Evolutionary conservation across 2,113 vertebrate species (phyloP), one percentile per base, ranked within the genome.

Genomic region (Triplophysa dalaica): DNA sequence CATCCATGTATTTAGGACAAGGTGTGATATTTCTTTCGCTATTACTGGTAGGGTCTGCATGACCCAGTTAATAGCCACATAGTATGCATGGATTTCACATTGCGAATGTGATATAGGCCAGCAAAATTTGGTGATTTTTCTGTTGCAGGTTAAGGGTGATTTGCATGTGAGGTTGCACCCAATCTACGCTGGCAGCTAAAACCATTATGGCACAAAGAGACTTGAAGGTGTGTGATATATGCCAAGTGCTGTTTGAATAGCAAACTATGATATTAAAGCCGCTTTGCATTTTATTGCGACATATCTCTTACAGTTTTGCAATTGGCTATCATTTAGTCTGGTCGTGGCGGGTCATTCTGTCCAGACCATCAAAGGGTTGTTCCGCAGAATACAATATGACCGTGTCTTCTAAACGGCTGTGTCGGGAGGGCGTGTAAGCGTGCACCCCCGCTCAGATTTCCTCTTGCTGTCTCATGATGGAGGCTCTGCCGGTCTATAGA

Each of bases 401-500:
- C n/a, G 17, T 65, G 14, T 65, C 54, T 73, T 52, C 52, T 54
- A 17, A 65, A 75, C 17, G 33, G 38, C 73, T 62, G n/a, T 58
- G 58, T 63, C 63, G 60, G 60, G 41, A 75, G 56, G 52, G 72
- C 75, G 69, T 84, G 64, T 70, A 63, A 68, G 76, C 50, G 41
- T 76, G 65, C 72, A 86, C 82, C 84, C 80, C 74, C 79, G 78
- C 87, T 92, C 88, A 79, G 85, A 84, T 92, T 90, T 79, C 88
- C 83, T 81, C 65, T 70, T 33, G 69, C 77, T 65, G 83, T 81
- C 82, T 77, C 69, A 72, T 84, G 84, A 87, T 76, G 83, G 81
- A 78, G 83, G 86, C 67, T 77, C 79, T 72, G 58, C 83, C 87
- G 77, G 81, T 82, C 92, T 93, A 94, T 92, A 93, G 85, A 93